These are phyloP conservation scores for Tachysurus vachellii DNA, from an alignment of 2,113 vertebrate species.

Conservation along the genomic window DNA sequence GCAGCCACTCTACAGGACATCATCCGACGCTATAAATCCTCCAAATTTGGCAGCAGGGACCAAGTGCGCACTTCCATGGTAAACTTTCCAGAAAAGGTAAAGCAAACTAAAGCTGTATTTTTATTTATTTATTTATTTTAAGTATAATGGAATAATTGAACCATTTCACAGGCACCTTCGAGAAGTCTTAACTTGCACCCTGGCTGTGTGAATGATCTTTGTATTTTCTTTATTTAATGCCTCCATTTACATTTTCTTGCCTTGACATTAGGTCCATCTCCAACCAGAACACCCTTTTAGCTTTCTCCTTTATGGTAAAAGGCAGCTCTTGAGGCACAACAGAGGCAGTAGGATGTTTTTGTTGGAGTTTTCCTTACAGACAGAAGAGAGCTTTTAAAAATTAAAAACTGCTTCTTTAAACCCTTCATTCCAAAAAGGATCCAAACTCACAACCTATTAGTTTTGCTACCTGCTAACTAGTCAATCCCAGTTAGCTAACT, in stretches of 20 bases:
- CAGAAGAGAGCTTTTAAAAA: background rate
- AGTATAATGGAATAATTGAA: background rate
- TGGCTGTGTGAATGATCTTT: background rate
- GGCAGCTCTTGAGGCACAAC: background rate
- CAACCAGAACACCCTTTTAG: background rate
- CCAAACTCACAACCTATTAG: background rate
- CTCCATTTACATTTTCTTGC: background rate
- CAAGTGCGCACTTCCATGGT: conserved; percentile 82
- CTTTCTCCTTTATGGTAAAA: background rate
- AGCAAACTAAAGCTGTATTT: background rate
- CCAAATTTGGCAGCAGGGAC: conserved; percentile 84
- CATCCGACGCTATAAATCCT: conserved; percentile 86
- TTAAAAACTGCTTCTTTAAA: background rate
- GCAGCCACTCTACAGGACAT: conserved; percentile 87
- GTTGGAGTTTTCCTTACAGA: background rate
- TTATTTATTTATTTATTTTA: too few species aligned
- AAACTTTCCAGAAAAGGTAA: conserved; percentile 84
- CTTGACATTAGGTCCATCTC: background rate
- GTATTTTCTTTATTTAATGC: background rate
- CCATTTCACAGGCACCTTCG: background rate
- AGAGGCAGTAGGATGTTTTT: background rate
- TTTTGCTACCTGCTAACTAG: background rate
- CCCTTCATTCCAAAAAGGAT: background rate
- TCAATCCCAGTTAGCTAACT: background rate
- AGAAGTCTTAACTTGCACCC: background rate